Base-by-base conservation (phyloP, 2,797 vertebrate genomes). In the Poeciliopsis turneri region DNA sequence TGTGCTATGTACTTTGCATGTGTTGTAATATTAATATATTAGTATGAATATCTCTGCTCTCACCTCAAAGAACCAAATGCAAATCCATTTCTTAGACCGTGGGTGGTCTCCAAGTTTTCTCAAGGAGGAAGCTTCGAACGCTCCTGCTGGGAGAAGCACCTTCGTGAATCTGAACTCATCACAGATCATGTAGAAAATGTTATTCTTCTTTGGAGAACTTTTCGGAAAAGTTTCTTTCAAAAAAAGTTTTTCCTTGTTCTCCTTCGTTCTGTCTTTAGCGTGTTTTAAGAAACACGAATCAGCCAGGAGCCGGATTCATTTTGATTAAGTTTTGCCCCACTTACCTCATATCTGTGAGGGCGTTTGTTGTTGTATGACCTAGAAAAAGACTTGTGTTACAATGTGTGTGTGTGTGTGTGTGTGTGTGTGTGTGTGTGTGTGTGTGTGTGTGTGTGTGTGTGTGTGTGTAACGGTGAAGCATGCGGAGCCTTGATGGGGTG, bases 291-390 rank as follows among this genome's bases (percentile, higher is more conserved):
- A 43, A 74, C 13, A 77, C 0, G 6, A 46, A 77, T 75, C 82
- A 81, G 71, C 75, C 61, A 66, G 39, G 69, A 78, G 81, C 13
- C 70, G 9, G 2, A 8, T 46, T 46, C 78, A 59, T 61, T 78
- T 73, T 75, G 55, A 82, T 81, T 46, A 70, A 20, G 68, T 72
- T 66, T 72, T 82, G 72, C 73, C 45, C 70, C 68, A 76, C 73
- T 81, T 83, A 28, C 45, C 66, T 78, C 18, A 23, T 51, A 70
- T 70, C 71, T 77, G 75, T 53, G 75, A 75, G 69, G 43, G 13
- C 73, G 79, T 88, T 79, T 85, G 78, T 72, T 86, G 77, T 78
- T 55, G 43, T 77, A 6, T 87, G 84, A 88, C 84, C 86, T 76
- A 85, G 77, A 86, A 69, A 69, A 69, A 41, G 39, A 69, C 1